Base-by-base conservation (phyloP, 2,888 invertebrate genomes). In the Tridacna gigas region DNA sequence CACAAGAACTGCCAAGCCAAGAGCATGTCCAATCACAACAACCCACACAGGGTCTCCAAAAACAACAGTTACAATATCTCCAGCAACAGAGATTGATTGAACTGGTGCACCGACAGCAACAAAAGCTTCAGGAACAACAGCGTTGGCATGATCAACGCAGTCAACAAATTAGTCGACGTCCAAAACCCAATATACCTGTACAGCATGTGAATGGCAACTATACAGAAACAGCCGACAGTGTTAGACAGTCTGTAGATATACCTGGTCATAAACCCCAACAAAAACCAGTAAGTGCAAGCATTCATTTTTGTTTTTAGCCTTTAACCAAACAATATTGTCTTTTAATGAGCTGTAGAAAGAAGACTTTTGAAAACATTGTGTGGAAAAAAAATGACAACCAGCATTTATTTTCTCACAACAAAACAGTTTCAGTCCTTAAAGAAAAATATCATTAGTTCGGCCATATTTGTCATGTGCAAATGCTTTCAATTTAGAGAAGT, bases 51-150 rank as follows among this genome's bases (percentile, higher is more conserved):
- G 74, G 83, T 22, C 74, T 79, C n/a, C 86, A 84, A 37, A 83
- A 85, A 69, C 83, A 84, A 51, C 84, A 86, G 75, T 69, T 84
- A 51, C 84, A 83, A 60, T 69, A 77, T 60, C 65, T 83, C 13
- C 85, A 85, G 28, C 87, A 88, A 65, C 87, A 88, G 77, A 87
- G 82, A 74, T 74, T 87, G n/a, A 74, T 84, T 28, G 83, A 80
- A 26, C 26, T 86, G 77, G 86, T 86, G 15, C 74, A 81, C 74
- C 86, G 82, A 60, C 87, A 89, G 66, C 86, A 84, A 51, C 82
- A 84, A 47, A 82, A 81, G 51, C 76, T 80, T 47, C 82, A 84
- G 65, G 77, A 82, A 37, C 84, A 84, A 65, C 86, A 85, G 47
- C 48, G 74, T 18, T 63, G 56, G 71, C 76, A 69, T 26, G 80